Base-by-base conservation (phyloP, 2,888 invertebrate genomes). In the Tineola bisselliella region DNA sequence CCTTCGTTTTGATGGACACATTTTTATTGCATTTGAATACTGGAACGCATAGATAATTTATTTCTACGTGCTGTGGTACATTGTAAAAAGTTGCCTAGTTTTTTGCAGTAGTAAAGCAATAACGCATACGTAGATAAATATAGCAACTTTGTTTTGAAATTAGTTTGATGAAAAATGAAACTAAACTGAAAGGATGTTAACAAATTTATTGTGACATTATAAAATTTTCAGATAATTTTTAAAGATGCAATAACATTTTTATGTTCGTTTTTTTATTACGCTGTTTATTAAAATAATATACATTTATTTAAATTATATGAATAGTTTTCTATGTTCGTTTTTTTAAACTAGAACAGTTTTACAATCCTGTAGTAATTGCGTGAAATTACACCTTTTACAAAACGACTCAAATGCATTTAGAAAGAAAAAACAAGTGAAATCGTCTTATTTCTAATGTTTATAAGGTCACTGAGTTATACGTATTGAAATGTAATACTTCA, bases 371-470 rank as follows among this genome's bases (percentile, higher is more conserved):
- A 10, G 5, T 25, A 54, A 12, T 54, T 54, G 17, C 25, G 54
- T 10, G 18, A 54, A 54, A 54, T 54, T 54, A 54, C 25, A 54
- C 54, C 10, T 25, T 54, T 25, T 54, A 54, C 18, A 48, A 38
- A 38, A 12, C 38, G 10, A 38, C 38, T 38, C 6, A 38, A 38
- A 38, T 38, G 17, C 10, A 33, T 30, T 58, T 17, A 33, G 31
- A 58, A 58, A 58, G 58, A 33, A 58, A 25, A 58, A 33, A 33
- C 30, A 54, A 25, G 54, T 25, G 25, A 54, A 54, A 54, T 25
- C 54, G 54, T 54, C 6, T 18, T 25, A 54, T 25, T 25, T 54
- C 18, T 17, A 54, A 19, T 54, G 13, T 48, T 48, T 48, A 48
- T 54, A 18, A 54, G n/a, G 17, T 18, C 17, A 54, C 48, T 48